Percentiles rank a stretch among this genome's conserved stretches.
Conservation (phyloP, 92 coral and sea anemone species). For the Epizoanthus ramosus region DNA sequence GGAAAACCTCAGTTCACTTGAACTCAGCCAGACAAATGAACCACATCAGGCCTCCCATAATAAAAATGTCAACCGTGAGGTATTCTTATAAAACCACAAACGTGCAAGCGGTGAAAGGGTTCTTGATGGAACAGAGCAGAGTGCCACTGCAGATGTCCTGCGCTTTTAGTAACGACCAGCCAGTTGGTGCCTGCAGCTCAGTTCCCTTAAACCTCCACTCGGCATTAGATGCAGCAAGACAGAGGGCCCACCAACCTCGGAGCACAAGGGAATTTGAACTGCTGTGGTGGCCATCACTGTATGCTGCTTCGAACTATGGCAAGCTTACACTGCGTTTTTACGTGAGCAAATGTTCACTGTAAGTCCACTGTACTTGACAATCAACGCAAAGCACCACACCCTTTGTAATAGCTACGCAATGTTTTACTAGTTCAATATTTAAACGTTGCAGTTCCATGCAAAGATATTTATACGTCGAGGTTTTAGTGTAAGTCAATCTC, state of each 20-base stretch:
- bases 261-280: background rate
- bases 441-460: no score
- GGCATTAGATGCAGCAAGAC: background rate
- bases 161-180: background rate
- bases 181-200: background rate
- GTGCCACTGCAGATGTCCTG: background rate
- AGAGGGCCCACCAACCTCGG: background rate
- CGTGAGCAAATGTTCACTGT: conserved; percentile 3
- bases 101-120: background rate
- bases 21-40: background rate
- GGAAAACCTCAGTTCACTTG: background rate
- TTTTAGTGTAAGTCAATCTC: background rate
- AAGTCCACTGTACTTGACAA: no score
- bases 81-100: background rate
- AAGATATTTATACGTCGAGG: no score
- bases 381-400: background rate
- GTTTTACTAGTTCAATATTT: no score
- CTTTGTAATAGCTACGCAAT: no score
- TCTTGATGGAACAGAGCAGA: background rate
- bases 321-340: background rate
- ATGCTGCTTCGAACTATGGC: background rate
- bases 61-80: background rate
- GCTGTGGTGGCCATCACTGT: background rate
- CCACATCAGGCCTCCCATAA: background rate
- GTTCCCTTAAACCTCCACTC: background rate